A percentile compares a stretch with the other conserved stretches of the same genome.
Evolutionary conservation across 2,888 invertebrate genomes (phyloP).

Genomic region (Drosophila borealis): DNA sequence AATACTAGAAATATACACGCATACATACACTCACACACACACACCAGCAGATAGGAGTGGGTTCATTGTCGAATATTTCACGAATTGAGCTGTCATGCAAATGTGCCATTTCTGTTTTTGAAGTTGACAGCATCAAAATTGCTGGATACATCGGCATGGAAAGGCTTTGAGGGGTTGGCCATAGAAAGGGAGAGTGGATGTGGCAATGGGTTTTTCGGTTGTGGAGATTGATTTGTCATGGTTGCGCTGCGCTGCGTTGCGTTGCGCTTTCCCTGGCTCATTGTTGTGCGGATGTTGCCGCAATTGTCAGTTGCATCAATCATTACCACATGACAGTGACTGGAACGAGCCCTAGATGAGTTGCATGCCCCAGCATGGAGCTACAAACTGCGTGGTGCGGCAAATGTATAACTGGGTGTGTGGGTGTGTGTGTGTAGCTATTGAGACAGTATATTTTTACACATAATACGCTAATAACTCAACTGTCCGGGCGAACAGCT

Average conservation of each 20-base stretch:
- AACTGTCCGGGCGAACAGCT: conserved; percentile 36
- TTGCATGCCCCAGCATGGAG: conserved; percentile 21
- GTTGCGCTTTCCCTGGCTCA: conserved; percentile 34
- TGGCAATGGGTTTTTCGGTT: conserved; percentile 28
- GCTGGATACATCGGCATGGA: conserved; percentile 53
- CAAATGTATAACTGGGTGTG: background rate
- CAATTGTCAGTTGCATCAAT: conserved; percentile 79
- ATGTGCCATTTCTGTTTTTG: conserved; percentile 78
- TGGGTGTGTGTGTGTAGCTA: background rate
- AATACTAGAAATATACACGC: conserved; percentile 17
- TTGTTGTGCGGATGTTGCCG: conserved; percentile 50
- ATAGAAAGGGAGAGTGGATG: background rate
- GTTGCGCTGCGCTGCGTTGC: conserved; percentile 15
- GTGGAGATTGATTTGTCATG: conserved; percentile 50
- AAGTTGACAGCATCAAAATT: conserved; percentile 78
- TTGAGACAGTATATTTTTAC: conserved; percentile 45
- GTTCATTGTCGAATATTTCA: conserved; percentile 69
- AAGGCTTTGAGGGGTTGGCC: conserved; percentile 1
- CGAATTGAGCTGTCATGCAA: conserved; percentile 81
- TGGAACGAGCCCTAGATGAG: conserved; percentile 38
- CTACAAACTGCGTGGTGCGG: background rate
- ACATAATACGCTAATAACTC: conserved; percentile 77
- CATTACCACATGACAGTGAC: conserved; percentile 63
- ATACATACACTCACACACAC: background rate
- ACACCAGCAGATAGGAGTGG: conserved; percentile 9